Evolutionary conservation across 1,140 invertebrate species (phyloP).

Genomic region (Tetragonula clypearis): DNA sequence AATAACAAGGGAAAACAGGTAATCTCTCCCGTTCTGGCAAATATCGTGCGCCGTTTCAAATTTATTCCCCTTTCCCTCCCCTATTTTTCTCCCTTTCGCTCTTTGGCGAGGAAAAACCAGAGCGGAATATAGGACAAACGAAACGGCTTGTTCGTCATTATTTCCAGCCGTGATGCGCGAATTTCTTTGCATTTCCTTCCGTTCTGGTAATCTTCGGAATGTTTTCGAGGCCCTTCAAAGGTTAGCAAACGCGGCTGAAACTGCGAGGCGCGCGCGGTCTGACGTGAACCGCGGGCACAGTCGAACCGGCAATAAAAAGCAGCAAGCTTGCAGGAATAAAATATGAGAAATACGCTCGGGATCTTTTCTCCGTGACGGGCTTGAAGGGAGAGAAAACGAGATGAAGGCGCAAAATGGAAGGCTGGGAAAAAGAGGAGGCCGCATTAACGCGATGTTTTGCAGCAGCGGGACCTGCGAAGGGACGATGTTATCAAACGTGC

Average conservation of each 20-base stretch:
- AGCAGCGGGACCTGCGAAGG: not conserved
- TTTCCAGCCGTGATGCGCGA: slow-evolving; percentile 41
- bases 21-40: slow-evolving; percentile 21
- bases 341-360: slow-evolving; percentile 61
- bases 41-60: slow-evolving; percentile 26
- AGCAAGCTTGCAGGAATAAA: slow-evolving; percentile 51
- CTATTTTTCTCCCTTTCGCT: not conserved
- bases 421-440: slow-evolving; percentile 5
- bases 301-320: slow-evolving; percentile 61
- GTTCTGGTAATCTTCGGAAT: slow-evolving; percentile 37
- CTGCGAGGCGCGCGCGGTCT: slow-evolving; percentile 25
- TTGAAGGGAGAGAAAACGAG: slow-evolving; percentile 19
- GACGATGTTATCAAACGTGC: not conserved
- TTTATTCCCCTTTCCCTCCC: not conserved
- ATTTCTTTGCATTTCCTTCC: slow-evolving; percentile 54
- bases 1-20: not conserved
- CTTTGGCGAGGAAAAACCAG: slow-evolving; percentile 30
- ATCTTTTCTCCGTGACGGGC: slow-evolving; percentile 30
- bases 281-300: not conserved
- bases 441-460: slow-evolving; percentile 47
- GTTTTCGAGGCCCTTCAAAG: slow-evolving; percentile 24
- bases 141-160: slow-evolving; percentile 53
- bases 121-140: slow-evolving; percentile 38
- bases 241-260: slow-evolving; percentile 27
- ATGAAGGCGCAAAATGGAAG: slow-evolving; percentile 2